phyloP scores from a whole-genome alignment of 2,888 invertebrate species.

The Thelaira solivaga region DNA sequence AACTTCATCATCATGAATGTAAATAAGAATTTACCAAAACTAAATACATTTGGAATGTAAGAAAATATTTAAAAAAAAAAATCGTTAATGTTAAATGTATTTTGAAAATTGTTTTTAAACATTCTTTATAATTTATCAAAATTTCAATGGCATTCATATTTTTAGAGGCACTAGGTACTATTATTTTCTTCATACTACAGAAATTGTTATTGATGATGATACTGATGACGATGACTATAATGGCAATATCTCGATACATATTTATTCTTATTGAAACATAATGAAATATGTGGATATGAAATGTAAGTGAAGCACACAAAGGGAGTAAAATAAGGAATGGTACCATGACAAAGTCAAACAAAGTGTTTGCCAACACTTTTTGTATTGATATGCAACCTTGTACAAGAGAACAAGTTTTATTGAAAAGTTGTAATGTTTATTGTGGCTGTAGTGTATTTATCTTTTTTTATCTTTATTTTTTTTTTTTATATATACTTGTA shows the following conservation, averaged over 20 bases:
- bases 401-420: slow-evolving; percentile 2
- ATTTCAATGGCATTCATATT: slow-evolving; percentile 29
- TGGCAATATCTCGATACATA: background rate
- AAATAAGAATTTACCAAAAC: too few relatives aligned
- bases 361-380: slow-evolving; percentile 30
- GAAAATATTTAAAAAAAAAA: too few relatives aligned
- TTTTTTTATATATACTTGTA: background rate
- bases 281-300: too few relatives aligned
- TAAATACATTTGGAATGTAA: too few relatives aligned
- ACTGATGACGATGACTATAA: background rate
- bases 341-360: slow-evolving; percentile 14
- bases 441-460: slow-evolving; percentile 18
- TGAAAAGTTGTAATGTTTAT: slow-evolving; percentile 31
- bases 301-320: background rate
- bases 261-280: background rate
- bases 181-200: background rate
- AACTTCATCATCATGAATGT: too few relatives aligned
- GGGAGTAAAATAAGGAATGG: background rate
- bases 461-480: background rate
- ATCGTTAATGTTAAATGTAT: background rate
- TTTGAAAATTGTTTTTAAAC: background rate
- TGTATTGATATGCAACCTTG: slow-evolving; percentile 1
- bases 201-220: slow-evolving; percentile 21
- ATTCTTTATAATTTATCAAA: slow-evolving; percentile 16
- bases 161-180: slow-evolving; percentile 1